Conservation (phyloP, 2,797 vertebrate species). For the Esox lucius region DNA sequence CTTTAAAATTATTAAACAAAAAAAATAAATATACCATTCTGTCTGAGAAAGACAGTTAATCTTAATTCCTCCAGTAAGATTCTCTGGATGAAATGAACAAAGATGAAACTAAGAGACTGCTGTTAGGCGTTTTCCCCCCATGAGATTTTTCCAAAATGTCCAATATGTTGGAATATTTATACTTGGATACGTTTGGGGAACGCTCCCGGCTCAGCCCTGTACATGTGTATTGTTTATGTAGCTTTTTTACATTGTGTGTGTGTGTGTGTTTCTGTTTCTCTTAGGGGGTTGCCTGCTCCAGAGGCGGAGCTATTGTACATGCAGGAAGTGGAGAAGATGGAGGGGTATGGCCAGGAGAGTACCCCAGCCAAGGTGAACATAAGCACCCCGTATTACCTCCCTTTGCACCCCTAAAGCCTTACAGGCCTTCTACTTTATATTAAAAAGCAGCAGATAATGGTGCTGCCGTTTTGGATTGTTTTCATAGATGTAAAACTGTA, state of each 20-base stretch:
- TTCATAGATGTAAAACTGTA: background rate
- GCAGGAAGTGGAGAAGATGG: constrained; percentile 97
- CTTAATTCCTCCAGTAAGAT: too few relatives aligned
- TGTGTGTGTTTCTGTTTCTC: background rate
- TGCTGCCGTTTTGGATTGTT: background rate
- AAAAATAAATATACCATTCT: too few relatives aligned
- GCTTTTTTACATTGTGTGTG: background rate
- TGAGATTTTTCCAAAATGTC: too few relatives aligned
- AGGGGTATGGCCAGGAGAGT: constrained; percentile 94
- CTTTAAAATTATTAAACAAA: too few relatives aligned
- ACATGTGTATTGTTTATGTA: background rate
- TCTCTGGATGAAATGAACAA: too few relatives aligned
- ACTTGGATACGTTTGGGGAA: too few relatives aligned
- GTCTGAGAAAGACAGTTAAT: too few relatives aligned
- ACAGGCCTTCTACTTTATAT: background rate
- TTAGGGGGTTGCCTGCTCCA: constrained; percentile 87
- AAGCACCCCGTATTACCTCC: background rate
- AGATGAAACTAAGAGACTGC: too few relatives aligned
- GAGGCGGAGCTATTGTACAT: constrained; percentile 97
- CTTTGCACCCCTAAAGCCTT: background rate
- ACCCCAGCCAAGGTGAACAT: constrained; percentile 91
- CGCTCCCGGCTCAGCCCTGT: background rate
- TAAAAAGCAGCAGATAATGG: background rate
- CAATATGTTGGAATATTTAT: too few relatives aligned
- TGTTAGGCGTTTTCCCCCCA: too few relatives aligned